phyloP scores from a whole-genome alignment of 2,888 invertebrate species.

The Athalia cordata region DNA sequence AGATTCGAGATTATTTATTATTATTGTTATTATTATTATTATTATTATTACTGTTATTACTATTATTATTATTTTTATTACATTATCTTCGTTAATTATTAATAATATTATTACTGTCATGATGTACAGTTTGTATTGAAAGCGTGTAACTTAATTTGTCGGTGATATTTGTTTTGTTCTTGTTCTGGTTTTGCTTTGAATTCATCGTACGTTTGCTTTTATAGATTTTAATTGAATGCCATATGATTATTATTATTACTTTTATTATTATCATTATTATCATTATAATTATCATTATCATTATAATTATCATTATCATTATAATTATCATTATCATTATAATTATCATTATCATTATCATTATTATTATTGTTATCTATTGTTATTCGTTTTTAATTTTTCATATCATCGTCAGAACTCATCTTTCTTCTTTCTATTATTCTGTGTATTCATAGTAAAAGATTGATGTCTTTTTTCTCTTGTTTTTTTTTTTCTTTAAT shows the following conservation, averaged over 20 bases:
- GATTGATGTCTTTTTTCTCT: constrained; percentile 38
- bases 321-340: neutral
- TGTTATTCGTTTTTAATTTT: neutral
- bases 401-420: neutral
- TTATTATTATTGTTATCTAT: constrained; percentile 5
- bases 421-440: neutral
- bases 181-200: constrained; percentile 45
- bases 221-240: neutral
- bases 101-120: no score
- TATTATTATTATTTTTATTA: no score
- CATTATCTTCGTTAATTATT: no score
- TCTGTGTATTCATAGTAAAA: constrained; percentile 15
- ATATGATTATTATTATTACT: neutral
- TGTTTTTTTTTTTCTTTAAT: neutral
- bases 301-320: neutral
- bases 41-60: no score
- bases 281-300: constrained; percentile 3
- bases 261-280: neutral
- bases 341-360: neutral
- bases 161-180: constrained; percentile 45
- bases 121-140: constrained; percentile 56
- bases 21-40: no score
- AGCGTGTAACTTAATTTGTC: constrained; percentile 62
- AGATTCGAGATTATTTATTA: constrained; percentile 56
- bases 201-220: neutral